These are phyloP conservation scores for Acleris cristana DNA, from an alignment of 2,888 invertebrate genomes.

Conservation along the genomic window DNA sequence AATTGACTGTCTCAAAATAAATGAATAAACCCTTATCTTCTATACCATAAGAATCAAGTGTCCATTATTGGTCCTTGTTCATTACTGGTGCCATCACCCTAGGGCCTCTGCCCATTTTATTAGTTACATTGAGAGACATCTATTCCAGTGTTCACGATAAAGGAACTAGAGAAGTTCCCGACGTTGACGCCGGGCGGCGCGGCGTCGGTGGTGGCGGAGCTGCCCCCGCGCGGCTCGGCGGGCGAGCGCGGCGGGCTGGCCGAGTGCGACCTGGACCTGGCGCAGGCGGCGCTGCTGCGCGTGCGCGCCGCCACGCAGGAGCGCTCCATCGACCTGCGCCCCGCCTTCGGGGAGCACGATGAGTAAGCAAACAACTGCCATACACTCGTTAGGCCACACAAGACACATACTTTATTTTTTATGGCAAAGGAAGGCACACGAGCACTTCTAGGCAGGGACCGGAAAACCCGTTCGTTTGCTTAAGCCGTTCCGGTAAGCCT, in stretches of 20 bases:
- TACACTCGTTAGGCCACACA: background rate
- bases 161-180: slow-evolving; percentile 88
- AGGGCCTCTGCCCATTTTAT: too few species aligned
- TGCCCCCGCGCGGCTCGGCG: slow-evolving; percentile 72
- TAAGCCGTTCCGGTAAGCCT: too few species aligned
- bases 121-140: too few species aligned
- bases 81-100: too few species aligned
- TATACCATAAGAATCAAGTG: too few species aligned
- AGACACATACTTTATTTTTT: too few species aligned
- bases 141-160: slow-evolving; percentile 85
- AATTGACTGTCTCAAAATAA: too few species aligned
- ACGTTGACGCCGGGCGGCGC: slow-evolving; percentile 61
- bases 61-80: too few species aligned
- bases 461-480: too few species aligned
- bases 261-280: slow-evolving; percentile 70
- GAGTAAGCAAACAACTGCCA: slow-evolving; percentile 71
- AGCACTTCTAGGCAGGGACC: too few species aligned
- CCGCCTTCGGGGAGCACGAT: slow-evolving; percentile 88
- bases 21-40: too few species aligned
- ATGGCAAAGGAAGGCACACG: too few species aligned
- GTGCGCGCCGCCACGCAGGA: slow-evolving; percentile 85
- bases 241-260: slow-evolving; percentile 52
- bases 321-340: slow-evolving; percentile 86
- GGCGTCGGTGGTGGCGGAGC: slow-evolving; percentile 71
- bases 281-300: slow-evolving; percentile 85